Percentiles rank a stretch among this genome's conserved stretches.
These are phyloP conservation scores for Mionectes olivaceus DNA, from an alignment of 2,797 vertebrate genomes.

Conservation along the genomic window DNA sequence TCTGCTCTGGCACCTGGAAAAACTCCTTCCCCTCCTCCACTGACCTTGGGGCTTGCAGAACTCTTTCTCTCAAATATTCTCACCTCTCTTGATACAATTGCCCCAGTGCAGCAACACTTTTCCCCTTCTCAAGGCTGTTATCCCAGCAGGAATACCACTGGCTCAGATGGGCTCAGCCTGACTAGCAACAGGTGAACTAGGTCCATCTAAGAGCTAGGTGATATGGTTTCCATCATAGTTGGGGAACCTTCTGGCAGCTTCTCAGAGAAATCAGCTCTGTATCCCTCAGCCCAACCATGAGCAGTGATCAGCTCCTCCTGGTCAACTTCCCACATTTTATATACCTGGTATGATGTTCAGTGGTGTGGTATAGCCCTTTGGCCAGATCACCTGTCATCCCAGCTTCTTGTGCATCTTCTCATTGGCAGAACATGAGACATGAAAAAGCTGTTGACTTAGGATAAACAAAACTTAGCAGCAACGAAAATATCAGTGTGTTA, in stretches of 20 bases:
- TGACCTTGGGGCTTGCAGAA: background rate
- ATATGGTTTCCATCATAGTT: background rate
- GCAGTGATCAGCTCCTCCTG: background rate
- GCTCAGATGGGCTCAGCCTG: rapidly evolving
- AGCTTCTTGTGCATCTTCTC: background rate
- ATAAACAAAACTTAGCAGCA: background rate
- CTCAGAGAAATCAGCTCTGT: background rate
- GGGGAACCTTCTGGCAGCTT: background rate
- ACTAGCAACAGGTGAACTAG: background rate
- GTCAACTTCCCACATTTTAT: rapidly evolving
- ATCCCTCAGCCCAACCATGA: too few species aligned
- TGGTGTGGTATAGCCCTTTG: background rate
- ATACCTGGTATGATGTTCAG: background rate
- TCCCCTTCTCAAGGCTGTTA: background rate
- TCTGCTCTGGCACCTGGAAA: too few species aligned
- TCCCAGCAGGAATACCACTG: background rate
- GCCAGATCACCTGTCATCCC: too few species aligned
- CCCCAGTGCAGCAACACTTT: background rate
- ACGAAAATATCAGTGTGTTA: background rate
- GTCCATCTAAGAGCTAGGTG: background rate
- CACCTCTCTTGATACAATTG: too few species aligned
- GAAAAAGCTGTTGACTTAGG: background rate
- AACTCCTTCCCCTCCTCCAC: background rate
- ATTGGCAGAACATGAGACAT: background rate
- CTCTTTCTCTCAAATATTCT: background rate